These are phyloP conservation scores for Drymonia ruficornis DNA, from an alignment of 2,888 invertebrate genomes.

Conservation along the genomic window DNA sequence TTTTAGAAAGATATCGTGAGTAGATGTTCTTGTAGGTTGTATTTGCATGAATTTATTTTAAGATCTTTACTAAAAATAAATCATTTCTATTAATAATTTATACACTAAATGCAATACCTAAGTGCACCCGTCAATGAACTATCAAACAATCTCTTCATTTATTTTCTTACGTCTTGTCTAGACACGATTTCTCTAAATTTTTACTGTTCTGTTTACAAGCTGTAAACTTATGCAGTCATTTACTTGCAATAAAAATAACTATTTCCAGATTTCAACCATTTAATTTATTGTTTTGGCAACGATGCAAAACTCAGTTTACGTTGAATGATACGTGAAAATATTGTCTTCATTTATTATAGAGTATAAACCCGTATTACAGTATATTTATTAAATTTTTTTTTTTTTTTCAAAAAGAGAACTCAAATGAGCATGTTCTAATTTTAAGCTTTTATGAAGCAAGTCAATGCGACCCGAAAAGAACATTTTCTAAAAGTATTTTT, in stretches of 20 bases:
- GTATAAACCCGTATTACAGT: no score
- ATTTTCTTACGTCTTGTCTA: not conserved
- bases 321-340: not conserved
- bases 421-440: no score
- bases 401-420: no score
- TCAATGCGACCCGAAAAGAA: no score
- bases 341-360: no score
- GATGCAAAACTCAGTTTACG: not conserved
- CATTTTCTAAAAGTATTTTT: not conserved
- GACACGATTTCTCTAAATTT: not conserved
- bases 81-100: no score
- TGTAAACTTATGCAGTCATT: slow-evolving; percentile 1
- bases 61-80: no score
- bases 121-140: not conserved
- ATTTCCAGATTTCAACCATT: not conserved
- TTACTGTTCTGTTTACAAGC: not conserved
- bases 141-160: not conserved
- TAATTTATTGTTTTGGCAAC: not conserved
- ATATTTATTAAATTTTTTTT: no score
- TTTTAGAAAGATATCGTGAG: no score
- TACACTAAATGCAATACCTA: not conserved
- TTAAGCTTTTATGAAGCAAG: no score
- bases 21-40: no score
- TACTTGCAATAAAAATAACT: not conserved
- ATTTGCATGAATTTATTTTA: no score